These are phyloP conservation scores for Heteropelma amictum DNA, from an alignment of 2,888 invertebrate genomes.

Conservation along the genomic window DNA sequence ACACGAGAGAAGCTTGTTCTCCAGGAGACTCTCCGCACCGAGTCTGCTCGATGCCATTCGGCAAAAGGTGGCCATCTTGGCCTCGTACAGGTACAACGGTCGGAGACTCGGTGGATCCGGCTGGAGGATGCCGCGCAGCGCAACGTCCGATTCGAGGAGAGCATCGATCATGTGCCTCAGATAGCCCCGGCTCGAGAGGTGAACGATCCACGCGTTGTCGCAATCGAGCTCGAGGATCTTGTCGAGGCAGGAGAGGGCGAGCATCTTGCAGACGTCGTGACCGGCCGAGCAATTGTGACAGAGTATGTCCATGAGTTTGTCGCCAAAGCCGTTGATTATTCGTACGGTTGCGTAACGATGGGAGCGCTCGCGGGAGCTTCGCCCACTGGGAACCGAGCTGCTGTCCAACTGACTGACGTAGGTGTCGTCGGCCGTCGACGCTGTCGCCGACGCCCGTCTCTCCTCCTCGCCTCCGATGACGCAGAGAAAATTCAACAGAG, in stretches of 20 bases:
- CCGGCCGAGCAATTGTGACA: slow-evolving; percentile 93
- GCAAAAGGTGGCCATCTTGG: slow-evolving; percentile 89
- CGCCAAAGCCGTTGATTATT: slow-evolving; percentile 87
- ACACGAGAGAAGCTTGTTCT: slow-evolving; percentile 81
- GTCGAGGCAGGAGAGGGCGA: slow-evolving; percentile 90
- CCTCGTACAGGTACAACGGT: slow-evolving; percentile 91
- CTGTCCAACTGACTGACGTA: slow-evolving; percentile 85
- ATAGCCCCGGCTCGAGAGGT: slow-evolving; percentile 84
- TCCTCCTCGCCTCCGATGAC: slow-evolving; percentile 83
- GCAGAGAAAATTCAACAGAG: slow-evolving; percentile 88
- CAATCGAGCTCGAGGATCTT: slow-evolving; percentile 87
- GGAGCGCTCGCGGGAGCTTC: slow-evolving; percentile 72
- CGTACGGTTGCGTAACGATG: slow-evolving; percentile 80
- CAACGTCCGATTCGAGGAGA: slow-evolving; percentile 86
- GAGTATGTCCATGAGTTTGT: slow-evolving; percentile 88
- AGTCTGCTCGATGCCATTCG: slow-evolving; percentile 84
- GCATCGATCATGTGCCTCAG: slow-evolving; percentile 91
- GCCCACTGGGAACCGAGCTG: too few relatives aligned
- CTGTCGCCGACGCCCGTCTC: too few relatives aligned
- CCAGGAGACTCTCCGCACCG: slow-evolving; percentile 84
- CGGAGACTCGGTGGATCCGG: slow-evolving; percentile 84
- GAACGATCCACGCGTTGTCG: slow-evolving; percentile 83
- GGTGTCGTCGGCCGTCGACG: too few relatives aligned
- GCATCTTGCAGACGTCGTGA: slow-evolving; percentile 93
- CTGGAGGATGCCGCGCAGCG: slow-evolving; percentile 83